Evolutionary conservation across 2,113 vertebrate genomes (phyloP), one percentile per base, ranked within the genome.

Genomic region (Aspiorhynchus laticeps): DNA sequence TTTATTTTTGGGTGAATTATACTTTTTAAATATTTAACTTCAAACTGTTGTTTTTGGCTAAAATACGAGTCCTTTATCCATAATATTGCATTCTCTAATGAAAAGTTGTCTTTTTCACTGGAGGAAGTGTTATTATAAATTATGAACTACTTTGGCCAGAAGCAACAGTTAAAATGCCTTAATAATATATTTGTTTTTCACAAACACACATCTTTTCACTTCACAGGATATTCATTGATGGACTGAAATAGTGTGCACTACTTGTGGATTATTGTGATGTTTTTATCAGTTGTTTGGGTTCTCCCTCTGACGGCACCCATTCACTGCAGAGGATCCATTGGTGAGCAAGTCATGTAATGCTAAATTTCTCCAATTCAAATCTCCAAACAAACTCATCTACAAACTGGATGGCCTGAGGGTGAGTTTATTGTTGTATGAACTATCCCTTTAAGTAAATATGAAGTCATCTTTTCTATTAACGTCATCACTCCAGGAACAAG

Each of bases 401-500:
- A 61, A 3, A 2, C 10, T n/a, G 24, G 7, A 61, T 61, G 8
- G 56, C 56, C 24, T 61, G 9, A n/a, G 56, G 56, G 9, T 61
- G 8, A 24, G 8, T 61, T 61, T 5, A 61, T n/a, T 61, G 8
- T 61, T 61, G 56, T 61, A 24, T n/a, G 71, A 74, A 74, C 36
- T 74, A 74, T 73, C 21, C 15, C 69, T 69, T 33, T 69, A 69
- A 15, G 31, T 69, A 41, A 14, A 53, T 19, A 36, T 59, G 77
- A 80, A 36, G 17, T 21, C 2, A 36, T 59, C 36, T 63, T 61
- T 59, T 63, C 9, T 63, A 80, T 84, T 51, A 56, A 38, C 33
- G 15, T 56, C 28, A 84, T 84, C 46, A 53, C 48, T 73, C 38
- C 67, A 84, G 28, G 33, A 74, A 41, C 31, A n/a, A 56, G 26